phyloP scores from a whole-genome alignment of 2,797 vertebrate genomes.

The Coluber constrictor region DNA sequence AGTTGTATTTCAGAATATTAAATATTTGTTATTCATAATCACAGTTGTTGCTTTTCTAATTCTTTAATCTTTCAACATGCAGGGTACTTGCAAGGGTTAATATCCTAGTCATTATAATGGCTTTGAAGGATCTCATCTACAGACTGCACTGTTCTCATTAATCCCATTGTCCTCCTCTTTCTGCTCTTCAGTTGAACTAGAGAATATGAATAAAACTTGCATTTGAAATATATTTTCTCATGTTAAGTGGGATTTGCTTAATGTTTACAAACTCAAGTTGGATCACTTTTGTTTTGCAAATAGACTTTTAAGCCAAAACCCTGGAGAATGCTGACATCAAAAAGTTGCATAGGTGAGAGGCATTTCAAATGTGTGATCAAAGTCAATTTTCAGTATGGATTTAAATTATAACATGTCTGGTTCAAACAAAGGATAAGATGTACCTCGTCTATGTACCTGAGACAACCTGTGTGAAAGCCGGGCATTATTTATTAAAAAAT shows the following conservation, averaged over 20 bases:
- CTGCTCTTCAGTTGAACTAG: background rate
- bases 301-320: slow-evolving; percentile 60
- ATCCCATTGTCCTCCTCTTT: background rate
- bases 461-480: background rate
- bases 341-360: slow-evolving; percentile 58
- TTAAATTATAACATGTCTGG: slow-evolving; percentile 57
- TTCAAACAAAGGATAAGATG: slow-evolving; percentile 60
- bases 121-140: background rate
- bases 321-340: slow-evolving; percentile 57
- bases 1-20: background rate
- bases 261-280: slow-evolving; percentile 50
- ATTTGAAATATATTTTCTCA: slow-evolving; percentile 16
- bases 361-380: slow-evolving; percentile 61
- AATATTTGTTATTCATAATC: background rate
- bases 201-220: background rate
- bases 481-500: slow-evolving; percentile 43
- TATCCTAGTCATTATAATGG: background rate
- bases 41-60: background rate
- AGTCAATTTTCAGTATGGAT: slow-evolving; percentile 55
- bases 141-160: background rate
- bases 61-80: background rate
- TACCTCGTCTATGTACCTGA: slow-evolving; percentile 49
- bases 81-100: background rate
- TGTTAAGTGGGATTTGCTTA: slow-evolving; percentile 43
- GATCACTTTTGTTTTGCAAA: slow-evolving; percentile 44